These are phyloP conservation scores for Phaetusa simplex DNA, from an alignment of 2,113 vertebrate genomes.

Conservation along the genomic window DNA sequence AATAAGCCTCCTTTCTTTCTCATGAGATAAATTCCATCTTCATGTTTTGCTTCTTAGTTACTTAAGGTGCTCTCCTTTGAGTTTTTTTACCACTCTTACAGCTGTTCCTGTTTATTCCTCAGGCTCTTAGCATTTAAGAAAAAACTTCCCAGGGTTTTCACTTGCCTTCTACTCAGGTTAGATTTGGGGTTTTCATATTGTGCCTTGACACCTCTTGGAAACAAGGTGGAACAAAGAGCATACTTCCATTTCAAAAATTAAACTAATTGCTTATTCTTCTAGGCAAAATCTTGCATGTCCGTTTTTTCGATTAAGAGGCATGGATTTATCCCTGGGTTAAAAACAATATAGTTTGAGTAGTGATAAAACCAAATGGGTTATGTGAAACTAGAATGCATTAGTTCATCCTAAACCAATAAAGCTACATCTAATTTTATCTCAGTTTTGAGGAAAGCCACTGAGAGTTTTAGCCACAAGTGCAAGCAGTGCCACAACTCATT, in stretches of 20 bases:
- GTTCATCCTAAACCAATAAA: background rate
- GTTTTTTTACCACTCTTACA: background rate
- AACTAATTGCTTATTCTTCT: background rate
- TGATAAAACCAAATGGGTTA: background rate
- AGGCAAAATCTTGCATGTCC: background rate
- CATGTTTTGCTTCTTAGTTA: background rate
- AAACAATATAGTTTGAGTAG: background rate
- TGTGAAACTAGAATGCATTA: background rate
- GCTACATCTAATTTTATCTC: background rate
- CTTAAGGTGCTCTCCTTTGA: background rate
- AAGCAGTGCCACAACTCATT: background rate
- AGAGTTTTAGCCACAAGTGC: background rate
- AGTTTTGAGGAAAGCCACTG: background rate
- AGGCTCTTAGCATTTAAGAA: background rate
- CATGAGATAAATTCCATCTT: background rate
- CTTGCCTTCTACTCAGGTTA: background rate
- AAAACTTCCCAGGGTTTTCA: background rate
- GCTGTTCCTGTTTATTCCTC: conserved; percentile 28
- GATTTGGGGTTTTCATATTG: background rate
- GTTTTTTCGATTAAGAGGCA: background rate
- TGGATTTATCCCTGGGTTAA: background rate
- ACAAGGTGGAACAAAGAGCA: background rate
- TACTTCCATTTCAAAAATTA: background rate
- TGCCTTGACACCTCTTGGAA: background rate
- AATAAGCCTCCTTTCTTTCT: background rate